A percentile compares a stretch with the other conserved stretches of the same genome.
Conservation (phyloP, 2,797 vertebrate species). For the Helicolenus hilgendorfi region DNA sequence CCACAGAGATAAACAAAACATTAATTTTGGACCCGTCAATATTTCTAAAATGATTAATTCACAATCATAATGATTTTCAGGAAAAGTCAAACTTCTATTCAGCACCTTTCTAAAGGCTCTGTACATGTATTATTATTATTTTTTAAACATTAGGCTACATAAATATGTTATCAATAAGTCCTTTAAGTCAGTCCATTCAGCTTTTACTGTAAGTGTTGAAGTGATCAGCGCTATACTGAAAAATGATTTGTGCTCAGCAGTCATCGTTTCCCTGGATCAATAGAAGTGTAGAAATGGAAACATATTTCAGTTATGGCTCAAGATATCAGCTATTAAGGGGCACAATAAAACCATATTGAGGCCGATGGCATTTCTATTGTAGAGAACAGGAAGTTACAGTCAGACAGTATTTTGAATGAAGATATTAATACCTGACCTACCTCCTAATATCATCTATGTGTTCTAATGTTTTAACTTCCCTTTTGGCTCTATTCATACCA, state of each 20-base stretch:
- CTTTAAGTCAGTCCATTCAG: not conserved
- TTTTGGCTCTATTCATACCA: not conserved
- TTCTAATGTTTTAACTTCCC: not conserved
- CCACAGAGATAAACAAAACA: too few relatives aligned
- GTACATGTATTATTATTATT: too few relatives aligned
- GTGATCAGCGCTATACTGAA: not conserved
- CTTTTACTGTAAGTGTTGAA: not conserved
- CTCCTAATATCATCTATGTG: not conserved
- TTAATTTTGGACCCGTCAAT: too few relatives aligned
- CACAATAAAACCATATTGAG: not conserved
- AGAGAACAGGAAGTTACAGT: not conserved
- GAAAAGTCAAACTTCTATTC: too few relatives aligned
- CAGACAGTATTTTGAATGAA: not conserved
- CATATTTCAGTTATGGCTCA: not conserved
- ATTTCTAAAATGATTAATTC: too few relatives aligned
- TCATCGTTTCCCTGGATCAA: not conserved
- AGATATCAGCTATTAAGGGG: not conserved
- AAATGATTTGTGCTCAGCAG: not conserved
- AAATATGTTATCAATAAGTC: too few relatives aligned
- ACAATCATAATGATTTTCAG: too few relatives aligned
- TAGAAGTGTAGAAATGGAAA: not conserved
- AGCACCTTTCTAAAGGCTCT: too few relatives aligned
- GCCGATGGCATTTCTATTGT: not conserved
- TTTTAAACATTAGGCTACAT: too few relatives aligned
- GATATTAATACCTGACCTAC: too few relatives aligned